Evolutionary conservation across 2,113 vertebrate genomes (phyloP).

Genomic region (Colinus virginianus): DNA sequence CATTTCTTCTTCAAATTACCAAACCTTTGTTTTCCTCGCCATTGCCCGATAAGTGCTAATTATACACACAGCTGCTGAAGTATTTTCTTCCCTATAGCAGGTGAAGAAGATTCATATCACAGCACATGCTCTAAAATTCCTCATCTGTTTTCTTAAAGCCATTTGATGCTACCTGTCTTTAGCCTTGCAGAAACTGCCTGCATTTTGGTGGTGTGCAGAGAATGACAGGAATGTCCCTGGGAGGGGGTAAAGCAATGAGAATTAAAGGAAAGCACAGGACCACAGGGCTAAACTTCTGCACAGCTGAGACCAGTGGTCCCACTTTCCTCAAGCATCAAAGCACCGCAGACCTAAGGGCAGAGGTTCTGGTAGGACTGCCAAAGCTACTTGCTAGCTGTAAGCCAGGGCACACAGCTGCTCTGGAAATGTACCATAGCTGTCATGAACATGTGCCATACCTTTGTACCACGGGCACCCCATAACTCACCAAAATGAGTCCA

Average conservation of each 20-base stretch:
- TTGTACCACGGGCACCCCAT: no score
- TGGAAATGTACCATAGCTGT: fast-evolving
- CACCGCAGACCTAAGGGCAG: neutral
- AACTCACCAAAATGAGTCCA: neutral
- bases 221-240: neutral
- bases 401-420: neutral
- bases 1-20: constrained; percentile 24
- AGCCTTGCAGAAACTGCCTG: neutral
- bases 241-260: neutral
- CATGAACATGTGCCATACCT: neutral
- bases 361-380: neutral
- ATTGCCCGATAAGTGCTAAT: constrained; percentile 44
- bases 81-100: constrained; percentile 38
- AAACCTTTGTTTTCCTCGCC: constrained; percentile 51
- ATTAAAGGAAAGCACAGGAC: neutral
- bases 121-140: constrained; percentile 20
- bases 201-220: neutral
- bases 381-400: neutral
- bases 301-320: neutral
- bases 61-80: constrained; percentile 53
- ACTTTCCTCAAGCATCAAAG: neutral
- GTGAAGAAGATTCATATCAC: constrained; percentile 38
- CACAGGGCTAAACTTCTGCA: neutral
- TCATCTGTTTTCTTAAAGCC: constrained; percentile 15
- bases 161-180: constrained; percentile 60